Percentiles rank a stretch among this genome's conserved stretches.
These are phyloP conservation scores for Parnassius smintheus DNA, from an alignment of 2,888 invertebrate genomes.

Conservation along the genomic window DNA sequence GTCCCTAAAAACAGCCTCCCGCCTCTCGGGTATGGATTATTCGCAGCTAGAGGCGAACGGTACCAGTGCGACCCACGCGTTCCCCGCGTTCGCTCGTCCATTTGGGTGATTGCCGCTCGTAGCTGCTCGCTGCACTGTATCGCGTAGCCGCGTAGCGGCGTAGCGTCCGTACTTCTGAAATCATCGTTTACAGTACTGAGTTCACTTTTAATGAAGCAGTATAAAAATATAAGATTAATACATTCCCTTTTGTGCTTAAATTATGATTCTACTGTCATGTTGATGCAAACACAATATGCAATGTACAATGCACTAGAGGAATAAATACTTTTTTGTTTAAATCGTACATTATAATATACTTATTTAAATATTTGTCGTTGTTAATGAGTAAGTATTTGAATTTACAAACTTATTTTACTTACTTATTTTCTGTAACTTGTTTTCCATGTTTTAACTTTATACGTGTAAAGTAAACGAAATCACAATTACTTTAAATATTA, in stretches of 20 bases:
- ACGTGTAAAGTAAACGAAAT: too few relatives aligned
- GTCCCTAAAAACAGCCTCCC: conserved; percentile 77
- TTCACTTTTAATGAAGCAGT: conserved; percentile 47
- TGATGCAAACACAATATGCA: conserved; percentile 41
- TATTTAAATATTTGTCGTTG: conserved; percentile 20
- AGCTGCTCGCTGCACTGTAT: conserved; percentile 29
- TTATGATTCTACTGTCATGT: conserved; percentile 58
- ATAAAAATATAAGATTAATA: conserved; percentile 64
- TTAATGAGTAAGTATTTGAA: conserved; percentile 18
- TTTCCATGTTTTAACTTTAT: too few relatives aligned
- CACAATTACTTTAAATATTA: too few relatives aligned
- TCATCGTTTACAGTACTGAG: conserved; percentile 44
- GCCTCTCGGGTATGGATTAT: conserved; percentile 76
- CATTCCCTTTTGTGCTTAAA: conserved; percentile 55
- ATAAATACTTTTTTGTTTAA: conserved; percentile 54
- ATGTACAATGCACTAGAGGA: conserved; percentile 63
- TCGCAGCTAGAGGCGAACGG: conserved; percentile 62
- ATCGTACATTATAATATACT: too few relatives aligned
- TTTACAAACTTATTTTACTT: too few relatives aligned
- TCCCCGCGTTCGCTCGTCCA: conserved; percentile 57
- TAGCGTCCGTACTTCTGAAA: conserved; percentile 44
- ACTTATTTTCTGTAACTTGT: too few relatives aligned
- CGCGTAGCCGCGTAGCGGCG: conserved; percentile 40
- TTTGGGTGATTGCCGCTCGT: conserved; percentile 30
- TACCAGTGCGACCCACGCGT: conserved; percentile 72